Base-by-base conservation (phyloP, 2,888 invertebrate genomes). In the Archaeoteleia sp. region DNA sequence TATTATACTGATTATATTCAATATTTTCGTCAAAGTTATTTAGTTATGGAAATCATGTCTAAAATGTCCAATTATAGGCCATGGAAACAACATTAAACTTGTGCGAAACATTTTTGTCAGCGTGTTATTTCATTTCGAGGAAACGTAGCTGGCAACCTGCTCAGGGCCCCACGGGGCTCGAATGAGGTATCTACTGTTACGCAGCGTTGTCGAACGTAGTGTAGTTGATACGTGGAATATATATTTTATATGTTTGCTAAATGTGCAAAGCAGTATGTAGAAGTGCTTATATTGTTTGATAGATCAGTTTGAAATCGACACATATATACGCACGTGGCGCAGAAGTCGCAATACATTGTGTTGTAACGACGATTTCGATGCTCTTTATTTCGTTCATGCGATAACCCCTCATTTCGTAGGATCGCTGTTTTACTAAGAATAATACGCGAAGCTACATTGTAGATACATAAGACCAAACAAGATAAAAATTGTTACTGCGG, bases 81-180 rank as follows among this genome's bases (percentile, higher is more conserved):
- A n/a, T n/a, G n/a, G n/a, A n/a, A n/a, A n/a, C n/a, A n/a, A n/a
- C n/a, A n/a, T n/a, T n/a, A n/a, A n/a, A n/a, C n/a, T n/a, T n/a
- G n/a, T n/a, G n/a, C n/a, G n/a, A n/a, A n/a, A n/a, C n/a, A n/a
- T n/a, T n/a, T n/a, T n/a, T n/a, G n/a, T n/a, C n/a, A n/a, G n/a
- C n/a, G n/a, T 51, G 40, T 67, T 67, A 67, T 67, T 61, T 67
- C 51, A 42, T 62, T 67, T 67, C 62, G 45, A 23, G 51, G 61
- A 67, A 67, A 57, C 61, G 57, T 53, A 30, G 30, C 34, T 51
- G 55, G 37, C 61, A 67, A 67, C 67, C 67, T 67, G 67, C 61
- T 55, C 67, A 42, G 25, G 17, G 58, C 54, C 54, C 58, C 67
- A 51, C 54, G 67, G 49, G 55, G 61, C 49, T 66, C 60, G 32